Evolutionary conservation across 2,797 vertebrate genomes (phyloP).

Genomic region (Choloepus didactylus): DNA sequence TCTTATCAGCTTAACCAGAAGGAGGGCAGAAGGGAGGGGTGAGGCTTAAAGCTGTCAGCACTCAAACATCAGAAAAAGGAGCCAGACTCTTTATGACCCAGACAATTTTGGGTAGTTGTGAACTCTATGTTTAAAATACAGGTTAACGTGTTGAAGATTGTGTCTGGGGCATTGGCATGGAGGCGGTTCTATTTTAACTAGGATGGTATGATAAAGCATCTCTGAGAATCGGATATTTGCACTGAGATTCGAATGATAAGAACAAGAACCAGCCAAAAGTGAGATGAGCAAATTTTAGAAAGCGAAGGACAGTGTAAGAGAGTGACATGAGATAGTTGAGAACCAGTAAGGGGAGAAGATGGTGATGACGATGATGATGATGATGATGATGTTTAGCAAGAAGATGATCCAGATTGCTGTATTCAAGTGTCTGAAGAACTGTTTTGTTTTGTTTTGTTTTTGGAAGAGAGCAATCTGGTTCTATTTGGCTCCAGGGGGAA

Average conservation of each 20-base stretch:
- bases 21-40: neutral
- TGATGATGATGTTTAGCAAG: neutral
- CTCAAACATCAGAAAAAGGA: neutral
- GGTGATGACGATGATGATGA: too few species aligned
- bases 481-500: neutral
- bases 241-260: neutral
- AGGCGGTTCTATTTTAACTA: neutral
- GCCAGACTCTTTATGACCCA: neutral
- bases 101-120: neutral
- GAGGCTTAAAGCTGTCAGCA: neutral
- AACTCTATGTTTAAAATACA: neutral
- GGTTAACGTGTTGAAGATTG: neutral
- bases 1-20: neutral
- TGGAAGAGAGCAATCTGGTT: neutral
- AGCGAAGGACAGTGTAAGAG: neutral
- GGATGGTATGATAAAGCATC: neutral
- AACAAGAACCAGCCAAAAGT: neutral
- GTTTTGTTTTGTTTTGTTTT: neutral
- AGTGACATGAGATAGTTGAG: fast-evolving
- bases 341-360: neutral
- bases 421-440: neutral
- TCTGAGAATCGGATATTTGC: neutral
- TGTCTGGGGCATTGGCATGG: too few species aligned
- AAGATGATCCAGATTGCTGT: neutral
- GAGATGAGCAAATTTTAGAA: neutral